These are phyloP conservation scores for Labeo calbasu DNA, from an alignment of 2,797 vertebrate species.

Conservation along the genomic window DNA sequence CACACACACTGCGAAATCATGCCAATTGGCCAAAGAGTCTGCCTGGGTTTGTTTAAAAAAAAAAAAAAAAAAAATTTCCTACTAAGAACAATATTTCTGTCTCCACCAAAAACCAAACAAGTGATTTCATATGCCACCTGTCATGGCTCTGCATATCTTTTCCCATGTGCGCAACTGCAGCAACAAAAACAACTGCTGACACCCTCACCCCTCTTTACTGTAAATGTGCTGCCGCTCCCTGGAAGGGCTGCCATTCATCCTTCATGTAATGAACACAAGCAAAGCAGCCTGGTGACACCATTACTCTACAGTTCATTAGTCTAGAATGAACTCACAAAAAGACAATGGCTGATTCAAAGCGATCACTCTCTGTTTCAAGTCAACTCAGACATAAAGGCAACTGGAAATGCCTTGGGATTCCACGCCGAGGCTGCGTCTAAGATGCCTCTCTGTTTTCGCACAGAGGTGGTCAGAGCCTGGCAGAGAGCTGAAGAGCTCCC, in stretches of 20 bases:
- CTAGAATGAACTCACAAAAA: constrained; percentile 8
- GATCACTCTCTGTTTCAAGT: constrained; percentile 14
- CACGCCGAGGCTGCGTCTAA: not conserved
- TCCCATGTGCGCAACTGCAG: not conserved
- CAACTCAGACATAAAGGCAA: constrained; percentile 44
- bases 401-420: constrained; percentile 31
- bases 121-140: not conserved
- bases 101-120: constrained; percentile 21
- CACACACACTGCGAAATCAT: not conserved
- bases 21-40: constrained; percentile 21
- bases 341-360: not conserved
- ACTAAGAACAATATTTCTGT: not conserved
- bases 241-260: not conserved
- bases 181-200: constrained; percentile 6
- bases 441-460: constrained; percentile 1
- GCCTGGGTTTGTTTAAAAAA: not conserved
- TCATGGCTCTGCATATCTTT: constrained; percentile 10
- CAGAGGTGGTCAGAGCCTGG: constrained; percentile 13
- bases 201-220: not conserved
- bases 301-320: not conserved
- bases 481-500: not conserved
- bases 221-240: not conserved
- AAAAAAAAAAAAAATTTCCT: not conserved
- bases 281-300: constrained; percentile 12
- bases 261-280: constrained; percentile 24